These are phyloP conservation scores for Crocuta crocuta DNA, from an alignment of 2,113 vertebrate species.

Conservation along the genomic window DNA sequence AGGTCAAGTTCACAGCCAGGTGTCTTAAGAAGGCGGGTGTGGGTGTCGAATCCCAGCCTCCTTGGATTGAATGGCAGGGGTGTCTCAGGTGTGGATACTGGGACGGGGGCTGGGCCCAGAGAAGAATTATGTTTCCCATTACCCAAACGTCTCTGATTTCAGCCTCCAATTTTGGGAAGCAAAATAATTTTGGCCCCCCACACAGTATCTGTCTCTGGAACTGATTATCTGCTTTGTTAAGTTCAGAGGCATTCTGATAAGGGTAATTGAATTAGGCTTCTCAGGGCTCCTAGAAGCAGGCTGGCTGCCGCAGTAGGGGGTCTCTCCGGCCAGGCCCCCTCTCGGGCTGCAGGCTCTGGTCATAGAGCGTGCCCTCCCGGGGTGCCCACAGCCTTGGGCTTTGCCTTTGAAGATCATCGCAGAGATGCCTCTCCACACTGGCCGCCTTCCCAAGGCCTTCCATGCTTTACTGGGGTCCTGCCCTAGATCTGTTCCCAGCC, in stretches of 20 bases:
- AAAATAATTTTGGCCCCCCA: slow-evolving; percentile 88
- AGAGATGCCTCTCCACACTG: slow-evolving; percentile 42
- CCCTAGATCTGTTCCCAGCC: slow-evolving; percentile 64
- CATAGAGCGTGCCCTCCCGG: slow-evolving; percentile 25
- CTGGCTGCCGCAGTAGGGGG: slow-evolving; percentile 84
- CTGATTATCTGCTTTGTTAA: slow-evolving; percentile 90
- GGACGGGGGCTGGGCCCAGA: not conserved
- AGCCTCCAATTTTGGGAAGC: slow-evolving; percentile 85
- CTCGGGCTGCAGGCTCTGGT: slow-evolving; percentile 37
- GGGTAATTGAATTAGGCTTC: slow-evolving; percentile 89
- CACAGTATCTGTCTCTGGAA: slow-evolving; percentile 88
- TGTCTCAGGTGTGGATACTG: slow-evolving; percentile 80
- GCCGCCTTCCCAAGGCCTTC: slow-evolving; percentile 51
- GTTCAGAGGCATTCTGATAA: slow-evolving; percentile 90
- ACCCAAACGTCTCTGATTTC: slow-evolving; percentile 86
- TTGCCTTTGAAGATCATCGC: slow-evolving; percentile 81
- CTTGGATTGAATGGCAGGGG: not conserved
- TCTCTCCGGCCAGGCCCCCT: slow-evolving; percentile 72
- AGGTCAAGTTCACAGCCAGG: slow-evolving; percentile 53
- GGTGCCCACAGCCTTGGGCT: slow-evolving; percentile 56
- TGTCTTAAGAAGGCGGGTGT: not conserved
- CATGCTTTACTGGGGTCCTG: slow-evolving; percentile 57
- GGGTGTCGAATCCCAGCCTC: not conserved
- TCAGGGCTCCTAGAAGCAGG: slow-evolving; percentile 84
- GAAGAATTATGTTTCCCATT: slow-evolving; percentile 85